Conservation (phyloP, 2,888 invertebrate genomes). For the Epirrita christyi region DNA sequence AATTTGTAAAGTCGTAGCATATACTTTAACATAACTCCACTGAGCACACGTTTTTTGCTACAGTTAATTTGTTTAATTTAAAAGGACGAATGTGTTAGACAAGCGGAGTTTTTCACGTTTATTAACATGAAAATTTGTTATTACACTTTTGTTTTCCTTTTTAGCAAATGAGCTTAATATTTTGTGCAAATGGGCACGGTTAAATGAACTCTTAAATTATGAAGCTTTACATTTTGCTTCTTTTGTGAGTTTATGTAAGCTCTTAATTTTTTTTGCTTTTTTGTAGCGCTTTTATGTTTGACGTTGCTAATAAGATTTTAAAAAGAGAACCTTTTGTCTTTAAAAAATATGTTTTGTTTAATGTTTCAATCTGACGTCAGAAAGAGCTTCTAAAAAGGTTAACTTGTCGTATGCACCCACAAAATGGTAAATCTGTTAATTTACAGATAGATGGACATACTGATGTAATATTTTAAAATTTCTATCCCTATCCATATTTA, state of each 20-base stretch:
- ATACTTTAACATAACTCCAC: not conserved
- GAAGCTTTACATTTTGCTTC: conserved; percentile 23
- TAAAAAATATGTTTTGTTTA: too few relatives aligned
- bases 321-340: conserved; percentile 6
- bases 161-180: conserved; percentile 34
- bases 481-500: too few relatives aligned
- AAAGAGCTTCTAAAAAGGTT: conserved; percentile 4
- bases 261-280: conserved; percentile 18
- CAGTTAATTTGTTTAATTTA: conserved; percentile 61
- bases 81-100: conserved; percentile 62
- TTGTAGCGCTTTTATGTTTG: conserved; percentile 9
- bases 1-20: not conserved
- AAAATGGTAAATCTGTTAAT: too few relatives aligned
- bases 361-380: conserved; percentile 7
- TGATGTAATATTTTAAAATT: too few relatives aligned
- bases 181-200: conserved; percentile 28
- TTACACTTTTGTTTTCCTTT: conserved; percentile 29
- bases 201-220: conserved; percentile 31
- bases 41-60: conserved; percentile 42
- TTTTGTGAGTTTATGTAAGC: conserved; percentile 24
- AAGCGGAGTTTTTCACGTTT: conserved; percentile 53
- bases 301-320: conserved; percentile 20
- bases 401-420: too few relatives aligned
- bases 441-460: too few relatives aligned
- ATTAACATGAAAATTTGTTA: conserved; percentile 51